Conservation (phyloP, 2,113 vertebrate genomes). For the Thamnophis sirtalis region DNA sequence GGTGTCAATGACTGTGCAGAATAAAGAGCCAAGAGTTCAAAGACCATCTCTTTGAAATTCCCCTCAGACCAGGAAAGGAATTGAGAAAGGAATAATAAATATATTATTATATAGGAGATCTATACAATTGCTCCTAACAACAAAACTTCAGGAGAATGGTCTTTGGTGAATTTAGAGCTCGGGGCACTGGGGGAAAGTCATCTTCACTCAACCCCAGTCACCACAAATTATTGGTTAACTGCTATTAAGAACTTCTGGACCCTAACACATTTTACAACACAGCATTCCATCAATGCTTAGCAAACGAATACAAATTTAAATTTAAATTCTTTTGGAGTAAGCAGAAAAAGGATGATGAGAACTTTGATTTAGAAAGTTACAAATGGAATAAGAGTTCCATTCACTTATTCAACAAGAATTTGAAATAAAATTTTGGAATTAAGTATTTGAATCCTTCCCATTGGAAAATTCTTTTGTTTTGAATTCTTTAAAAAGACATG, state of each 20-base stretch:
- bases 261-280: not conserved
- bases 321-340: not conserved
- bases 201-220: not conserved
- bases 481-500: not conserved
- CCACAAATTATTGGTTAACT: not conserved
- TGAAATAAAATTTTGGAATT: not conserved
- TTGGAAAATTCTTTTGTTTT: not conserved
- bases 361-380: not conserved
- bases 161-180: not conserved
- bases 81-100: too few relatives aligned
- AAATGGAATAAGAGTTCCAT: not conserved
- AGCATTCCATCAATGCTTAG: not conserved
- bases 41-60: too few relatives aligned
- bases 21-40: too few relatives aligned
- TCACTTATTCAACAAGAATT: not conserved
- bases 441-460: not conserved
- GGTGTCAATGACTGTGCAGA: too few relatives aligned
- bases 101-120: too few relatives aligned
- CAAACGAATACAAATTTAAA: not conserved
- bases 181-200: not conserved
- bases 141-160: not conserved
- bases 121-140: too few relatives aligned
- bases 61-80: too few relatives aligned
- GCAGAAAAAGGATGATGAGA: not conserved
- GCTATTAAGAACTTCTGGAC: not conserved